A percentile compares a stretch with the other conserved stretches of the same genome.
Evolutionary conservation across 2,113 vertebrate species (phyloP).

Genomic region (Microtus pennsylvanicus): DNA sequence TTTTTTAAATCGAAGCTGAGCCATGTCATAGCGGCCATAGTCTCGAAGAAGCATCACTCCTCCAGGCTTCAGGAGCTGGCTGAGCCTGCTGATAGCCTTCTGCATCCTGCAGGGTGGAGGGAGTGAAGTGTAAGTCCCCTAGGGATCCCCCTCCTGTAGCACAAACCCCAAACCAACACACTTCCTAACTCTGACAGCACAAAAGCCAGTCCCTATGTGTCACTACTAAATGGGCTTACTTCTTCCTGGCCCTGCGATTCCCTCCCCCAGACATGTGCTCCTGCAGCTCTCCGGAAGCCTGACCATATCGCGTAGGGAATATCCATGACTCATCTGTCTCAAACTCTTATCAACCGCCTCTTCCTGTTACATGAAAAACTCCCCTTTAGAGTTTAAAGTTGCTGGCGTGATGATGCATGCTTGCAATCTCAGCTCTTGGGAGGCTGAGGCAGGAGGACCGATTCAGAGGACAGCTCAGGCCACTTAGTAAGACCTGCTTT

Average conservation of each 20-base stretch:
- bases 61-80: slow-evolving; percentile 93
- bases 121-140: neutral
- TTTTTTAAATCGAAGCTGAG: slow-evolving; percentile 98
- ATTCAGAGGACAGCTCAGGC: neutral
- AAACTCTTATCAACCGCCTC: neutral
- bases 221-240: neutral
- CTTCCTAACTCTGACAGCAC: neutral
- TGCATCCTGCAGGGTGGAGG: slow-evolving; percentile 90
- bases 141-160: neutral
- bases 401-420: neutral
- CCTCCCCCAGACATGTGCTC: neutral
- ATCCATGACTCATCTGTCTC: neutral
- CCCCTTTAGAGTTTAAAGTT: neutral
- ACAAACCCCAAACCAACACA: neutral
- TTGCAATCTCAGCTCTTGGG: neutral
- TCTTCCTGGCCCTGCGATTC: neutral
- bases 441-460: neutral
- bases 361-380: neutral
- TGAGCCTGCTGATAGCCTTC: slow-evolving; percentile 88
- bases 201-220: neutral
- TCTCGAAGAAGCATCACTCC: slow-evolving; percentile 95
- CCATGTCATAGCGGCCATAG: slow-evolving; percentile 98
- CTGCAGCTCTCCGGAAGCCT: neutral
- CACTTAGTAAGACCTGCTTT: neutral
- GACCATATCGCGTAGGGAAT: neutral